Base-by-base conservation (phyloP, 1,140 invertebrate species). In the Lordiphosa collinella region DNA sequence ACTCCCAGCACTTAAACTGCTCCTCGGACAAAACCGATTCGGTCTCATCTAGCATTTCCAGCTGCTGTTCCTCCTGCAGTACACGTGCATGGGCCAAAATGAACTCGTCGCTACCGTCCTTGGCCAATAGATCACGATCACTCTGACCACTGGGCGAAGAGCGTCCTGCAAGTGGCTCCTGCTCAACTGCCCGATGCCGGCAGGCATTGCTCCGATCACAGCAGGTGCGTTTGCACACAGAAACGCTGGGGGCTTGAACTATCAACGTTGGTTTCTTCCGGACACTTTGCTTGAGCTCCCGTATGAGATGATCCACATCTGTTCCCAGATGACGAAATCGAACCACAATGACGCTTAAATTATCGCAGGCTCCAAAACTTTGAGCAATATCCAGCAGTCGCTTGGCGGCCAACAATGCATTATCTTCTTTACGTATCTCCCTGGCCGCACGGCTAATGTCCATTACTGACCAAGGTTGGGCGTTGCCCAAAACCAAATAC, bases 1-100 rank as follows among this genome's bases (percentile, higher is more conserved):
- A 97, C 70, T 97, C 96, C 96, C 96, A 97, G 73, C 95, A 96
- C 65, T 96, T 94, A 75, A 96, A 96, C 82, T 96, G 95, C 80
- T 97, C 96, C 67, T 96, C 95, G 3, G 94, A 95, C 76, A 87
- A 87, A 66, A 78, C 91, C 38, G 76, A 93, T 90, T 90, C 92
- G 57, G 88, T 94, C 89, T 92, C 92, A 50, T 92, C 92, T 40
- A 88, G 46, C 92, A 92, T 71, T 92, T 92, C 66, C 29, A 91
- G 90, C 47, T 89, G 88, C 49, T 86, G 82, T 76, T 92, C 92
- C 73, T 93, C 92, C 90, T 62, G 91, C 72, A 53, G 90, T 74
- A 88, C 76, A 0, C 85, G 76, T 1, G 80, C 86, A 54, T 86
- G 80, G 0, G 80, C 86, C 50, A 88, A 60, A 9, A 88, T 71